phyloP scores from a whole-genome alignment of 2,888 invertebrate genomes.

The Ophraella communa region DNA sequence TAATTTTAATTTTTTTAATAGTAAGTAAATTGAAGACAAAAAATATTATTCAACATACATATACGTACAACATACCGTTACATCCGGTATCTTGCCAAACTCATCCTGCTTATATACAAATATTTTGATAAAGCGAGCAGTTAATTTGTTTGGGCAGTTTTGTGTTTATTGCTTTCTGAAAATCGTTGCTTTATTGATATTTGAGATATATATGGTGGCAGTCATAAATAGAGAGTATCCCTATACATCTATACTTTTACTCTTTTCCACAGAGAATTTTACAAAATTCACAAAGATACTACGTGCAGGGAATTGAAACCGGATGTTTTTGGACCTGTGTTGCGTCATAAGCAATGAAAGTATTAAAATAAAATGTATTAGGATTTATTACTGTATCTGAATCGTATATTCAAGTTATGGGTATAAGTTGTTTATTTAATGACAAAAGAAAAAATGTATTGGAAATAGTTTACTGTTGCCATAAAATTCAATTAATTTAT shows the following conservation, averaged over 20 bases:
- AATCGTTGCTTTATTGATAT: background rate
- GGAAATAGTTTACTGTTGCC: background rate
- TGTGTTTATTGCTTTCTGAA: background rate
- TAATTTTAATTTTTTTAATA: no score
- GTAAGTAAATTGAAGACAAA: no score
- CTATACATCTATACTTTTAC: background rate
- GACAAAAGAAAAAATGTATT: background rate
- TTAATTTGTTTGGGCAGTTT: background rate
- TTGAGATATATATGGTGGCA: background rate
- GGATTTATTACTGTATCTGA: background rate
- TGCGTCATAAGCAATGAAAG: background rate
- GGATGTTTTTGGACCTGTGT: background rate
- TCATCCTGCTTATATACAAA: background rate
- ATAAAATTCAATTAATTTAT: background rate
- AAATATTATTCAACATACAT: no score
- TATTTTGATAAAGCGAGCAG: no score
- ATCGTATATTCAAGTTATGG: background rate
- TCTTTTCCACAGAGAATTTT: background rate
- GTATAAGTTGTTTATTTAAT: background rate
- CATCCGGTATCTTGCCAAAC: background rate
- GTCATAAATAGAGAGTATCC: background rate
- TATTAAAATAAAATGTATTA: background rate
- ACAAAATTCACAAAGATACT: background rate
- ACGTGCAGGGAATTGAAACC: background rate
- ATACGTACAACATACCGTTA: no score